These are phyloP conservation scores for Lampropteryx suffumata DNA, from an alignment of 2,888 invertebrate genomes.

Conservation along the genomic window DNA sequence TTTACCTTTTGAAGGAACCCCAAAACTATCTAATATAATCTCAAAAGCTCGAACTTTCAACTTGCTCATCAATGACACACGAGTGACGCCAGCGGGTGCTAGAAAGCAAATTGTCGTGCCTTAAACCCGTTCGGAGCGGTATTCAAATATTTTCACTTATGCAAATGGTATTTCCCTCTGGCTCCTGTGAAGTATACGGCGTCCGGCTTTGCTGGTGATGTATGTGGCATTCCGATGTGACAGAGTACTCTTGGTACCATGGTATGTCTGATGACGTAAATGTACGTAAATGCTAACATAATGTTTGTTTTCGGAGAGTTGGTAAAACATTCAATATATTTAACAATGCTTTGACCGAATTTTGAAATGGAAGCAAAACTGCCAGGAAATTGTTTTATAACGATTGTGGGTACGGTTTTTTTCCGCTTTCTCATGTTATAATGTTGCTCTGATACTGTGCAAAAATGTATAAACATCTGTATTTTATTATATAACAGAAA, in stretches of 20 bases:
- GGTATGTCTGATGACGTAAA: neutral
- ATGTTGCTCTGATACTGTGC: no score
- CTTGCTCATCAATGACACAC: constrained; percentile 32
- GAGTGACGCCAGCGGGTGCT: constrained; percentile 31
- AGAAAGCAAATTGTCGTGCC: constrained; percentile 59
- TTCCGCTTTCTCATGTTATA: no score
- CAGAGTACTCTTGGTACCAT: neutral
- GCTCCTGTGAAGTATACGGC: constrained; percentile 52
- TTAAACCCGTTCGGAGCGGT: constrained; percentile 54
- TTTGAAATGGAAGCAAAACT: no score
- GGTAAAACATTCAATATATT: no score
- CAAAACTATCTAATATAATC: neutral
- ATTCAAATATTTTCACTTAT: constrained; percentile 78
- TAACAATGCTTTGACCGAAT: no score
- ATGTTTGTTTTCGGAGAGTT: neutral
- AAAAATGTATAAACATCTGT: no score
- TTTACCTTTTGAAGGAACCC: no score
- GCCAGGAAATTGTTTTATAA: no score
- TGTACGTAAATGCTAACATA: neutral
- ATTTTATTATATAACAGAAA: no score
- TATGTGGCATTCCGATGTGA: constrained; percentile 9
- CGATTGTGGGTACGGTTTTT: no score
- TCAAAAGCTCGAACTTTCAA: constrained; percentile 10
- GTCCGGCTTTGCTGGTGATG: constrained; percentile 41
- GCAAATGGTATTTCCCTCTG: constrained; percentile 58